Evolutionary conservation across 2,113 vertebrate species (phyloP).

Genomic region (Rhabdomys dilectus): DNA sequence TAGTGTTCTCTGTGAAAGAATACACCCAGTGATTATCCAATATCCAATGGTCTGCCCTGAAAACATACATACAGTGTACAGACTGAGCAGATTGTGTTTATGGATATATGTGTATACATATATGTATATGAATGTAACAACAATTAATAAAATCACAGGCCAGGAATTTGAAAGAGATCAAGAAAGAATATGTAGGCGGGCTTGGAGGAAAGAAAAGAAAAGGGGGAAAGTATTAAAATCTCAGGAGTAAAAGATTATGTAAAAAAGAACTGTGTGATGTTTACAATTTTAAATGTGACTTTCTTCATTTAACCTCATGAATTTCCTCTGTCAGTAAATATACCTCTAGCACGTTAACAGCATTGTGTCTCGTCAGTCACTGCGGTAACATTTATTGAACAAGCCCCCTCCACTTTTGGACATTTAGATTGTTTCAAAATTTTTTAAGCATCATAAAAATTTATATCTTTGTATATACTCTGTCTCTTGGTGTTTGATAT

Average conservation of each 20-base stretch:
- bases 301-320: conserved; percentile 49
- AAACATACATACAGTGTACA: not conserved
- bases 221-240: not conserved
- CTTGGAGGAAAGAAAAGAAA: not conserved
- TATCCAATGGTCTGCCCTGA: not conserved
- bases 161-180: not conserved
- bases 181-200: not conserved
- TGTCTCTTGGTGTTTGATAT: not conserved
- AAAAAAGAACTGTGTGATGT: not conserved
- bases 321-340: conserved; percentile 55
- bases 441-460: conserved; percentile 55
- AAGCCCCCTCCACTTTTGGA: conserved; percentile 30
- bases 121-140: not conserved
- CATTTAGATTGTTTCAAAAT: not conserved
- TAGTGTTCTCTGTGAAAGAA: not conserved
- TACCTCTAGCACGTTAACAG: not conserved
- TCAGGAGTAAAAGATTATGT: not conserved
- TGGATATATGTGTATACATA: not conserved
- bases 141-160: not conserved
- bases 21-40: not conserved
- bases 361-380: not conserved
- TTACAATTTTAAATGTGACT: conserved; percentile 34
- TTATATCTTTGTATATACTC: not conserved
- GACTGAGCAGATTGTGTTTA: not conserved
- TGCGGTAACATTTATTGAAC: conserved; percentile 28